Base-by-base conservation (phyloP, 2,113 vertebrate species). In the Trogon melanurus region DNA sequence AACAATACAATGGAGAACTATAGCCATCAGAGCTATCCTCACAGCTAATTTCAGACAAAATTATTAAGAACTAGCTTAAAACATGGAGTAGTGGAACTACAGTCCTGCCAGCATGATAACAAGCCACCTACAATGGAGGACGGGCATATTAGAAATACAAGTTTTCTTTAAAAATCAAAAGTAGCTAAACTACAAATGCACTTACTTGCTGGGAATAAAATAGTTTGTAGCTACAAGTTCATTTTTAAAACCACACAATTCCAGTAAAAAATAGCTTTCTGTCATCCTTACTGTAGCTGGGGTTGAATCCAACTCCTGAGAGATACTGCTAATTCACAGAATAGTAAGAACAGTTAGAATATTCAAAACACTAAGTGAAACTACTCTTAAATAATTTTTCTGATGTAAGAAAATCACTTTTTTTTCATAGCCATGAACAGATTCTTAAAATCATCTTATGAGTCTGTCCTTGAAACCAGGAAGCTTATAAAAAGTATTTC, bases 361-460 rank as follows among this genome's bases (percentile, higher is more conserved):
- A 69, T n/a, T 84, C 9, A 67, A 91, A 74, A 38, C 21, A 38
- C 5, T 16, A 45, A 60, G 2, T 69, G 19, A 65, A 62, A 22
- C 12, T 11, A 25, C 27, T 67, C 5, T 9, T 36, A 41, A 47
- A 51, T 60, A 0, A 9, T 67, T 75, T 70, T 82, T 74, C 9
- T 54, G 6, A 27, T n/a, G 3, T 18, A 38, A 82, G 45, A 29
- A 12, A 32, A 0, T 1, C 1, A 16, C 8, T 29, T 82, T 36
- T 82, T 76, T 36, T 82, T 76, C 7, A 11, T 41, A 58, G 14
- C n/a, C 3, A 2, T 30, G 56, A 61, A 36, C 11, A 84, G 18
- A 74, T 71, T 53, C 41, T 60, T 83, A 26, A 53, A 62, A 57
- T 76, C 4, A 20, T 34, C 7, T 57, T 45, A 9, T 61, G 30